Base-by-base conservation (phyloP, 2,888 invertebrate genomes). In the Parasteatoda lunata region DNA sequence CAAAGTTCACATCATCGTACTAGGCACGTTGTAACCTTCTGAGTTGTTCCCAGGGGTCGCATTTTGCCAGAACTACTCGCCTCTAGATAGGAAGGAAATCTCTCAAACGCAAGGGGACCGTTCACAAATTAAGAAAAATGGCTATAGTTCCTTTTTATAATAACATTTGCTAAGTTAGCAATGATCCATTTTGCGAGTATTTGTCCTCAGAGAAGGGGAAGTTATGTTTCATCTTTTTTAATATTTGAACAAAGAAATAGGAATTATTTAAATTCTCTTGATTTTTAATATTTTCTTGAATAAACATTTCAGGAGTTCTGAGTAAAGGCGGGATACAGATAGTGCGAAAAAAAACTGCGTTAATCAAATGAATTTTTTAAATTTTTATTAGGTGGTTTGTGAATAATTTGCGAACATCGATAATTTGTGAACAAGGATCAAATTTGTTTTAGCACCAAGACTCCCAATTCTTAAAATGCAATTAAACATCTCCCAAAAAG, bases 1-100 rank as follows among this genome's bases (percentile, higher is more conserved):
- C 59, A 59, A 59, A 59, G 59, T 59, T 59, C 59, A 59, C 9
- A 59, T 59, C 59, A 59, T 4, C 59, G 59, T 59, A 59, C 59
- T 8, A 59, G 59, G 59, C 59, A 59, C 59, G 59, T 59, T 59
- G 59, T 8, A 59, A 59, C 59, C 59, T 13, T 9, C 79, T 49
- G 15, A 79, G 69, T 69, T 59, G 65, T 51, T 79, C 79, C 75
- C 84, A 15, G 15, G 75, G 79, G 84, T 70, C 15, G 15, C 70
- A 75, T 84, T 64, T 15, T n/a, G 4, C n/a, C 11, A 8, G n/a
- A 59, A 4, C 59, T 13, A n/a, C 11, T 59, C 59, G 59, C 59
- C 9, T 59, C n/a, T 9, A 59, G 59, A 59, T 59, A 59, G 59
- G 59, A 59, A 59, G 59, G 59, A 59, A 59, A 59, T 59, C n/a